Base-by-base conservation (phyloP, 2,888 invertebrate species). In the Latrodectus hesperus region DNA sequence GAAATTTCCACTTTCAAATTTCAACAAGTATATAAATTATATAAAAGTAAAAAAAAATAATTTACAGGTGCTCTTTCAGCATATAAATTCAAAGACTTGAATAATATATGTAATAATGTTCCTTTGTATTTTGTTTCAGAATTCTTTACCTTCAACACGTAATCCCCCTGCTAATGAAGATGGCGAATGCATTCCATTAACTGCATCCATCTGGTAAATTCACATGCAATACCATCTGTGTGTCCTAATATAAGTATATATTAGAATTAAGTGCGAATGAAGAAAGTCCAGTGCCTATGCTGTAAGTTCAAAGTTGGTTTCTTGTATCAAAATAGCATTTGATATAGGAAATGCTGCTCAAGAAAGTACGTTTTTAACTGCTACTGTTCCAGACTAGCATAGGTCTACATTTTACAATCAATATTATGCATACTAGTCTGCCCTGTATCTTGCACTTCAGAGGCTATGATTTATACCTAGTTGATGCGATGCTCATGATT, bases 221-320 rank as follows among this genome's bases (percentile, higher is more conserved):
- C 14, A 49, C 64, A 49, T 17, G 67, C 60, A 60, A 11, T 55
- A 16, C 55, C 10, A 55, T 55, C 12, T 38, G 38, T 38, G 6
- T 38, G 38, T 38, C 22, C 17, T 26, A 26, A 14, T 49, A 64
- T 38, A 38, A 6, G 38, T 73, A 64, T 84, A 55, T 51, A 17
- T 16, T 68, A 73, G 68, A 77, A 79, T 51, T 22, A 4, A 14
- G n/a, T 75, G 65, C 79, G 60, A 65, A 38, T 52, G 22, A 53
- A 64, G 64, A 76, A 51, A 79, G 80, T 73, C 60, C 67, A 82
- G 86, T 86, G 86, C 86, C 86, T 86, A 86, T 81, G 72, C 70
- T 53, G 38, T 14, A 12, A 14, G 60, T 60, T 60, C 60, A 60
- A 60, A 60, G 60, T 60, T 60, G 60, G 10, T 60, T 60, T 16